Conservation (phyloP, 2,888 invertebrate species). For the Tetranychus truncatus region DNA sequence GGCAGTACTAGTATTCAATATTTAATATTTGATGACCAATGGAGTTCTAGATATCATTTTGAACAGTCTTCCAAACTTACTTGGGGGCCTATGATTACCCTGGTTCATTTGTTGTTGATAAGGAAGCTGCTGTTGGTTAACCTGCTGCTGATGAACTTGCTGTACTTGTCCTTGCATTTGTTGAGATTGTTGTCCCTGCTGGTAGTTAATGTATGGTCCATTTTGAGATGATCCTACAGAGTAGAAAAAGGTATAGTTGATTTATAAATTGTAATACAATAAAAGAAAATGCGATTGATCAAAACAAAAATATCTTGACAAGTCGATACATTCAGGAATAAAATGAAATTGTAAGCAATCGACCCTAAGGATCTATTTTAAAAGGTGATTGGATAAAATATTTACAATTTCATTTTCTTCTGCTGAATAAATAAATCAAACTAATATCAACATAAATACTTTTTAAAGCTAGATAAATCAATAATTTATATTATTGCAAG, state of each 20-base stretch:
- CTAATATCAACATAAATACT: too few species aligned
- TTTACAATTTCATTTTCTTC: too few species aligned
- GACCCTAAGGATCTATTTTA: too few species aligned
- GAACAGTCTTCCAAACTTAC: background rate
- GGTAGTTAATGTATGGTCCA: background rate
- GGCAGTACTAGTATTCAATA: too few species aligned
- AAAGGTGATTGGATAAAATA: too few species aligned
- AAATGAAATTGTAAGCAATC: too few species aligned
- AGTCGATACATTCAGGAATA: too few species aligned
- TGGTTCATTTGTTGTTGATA: background rate
- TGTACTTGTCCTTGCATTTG: background rate
- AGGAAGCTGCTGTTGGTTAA: conserved; percentile 22
- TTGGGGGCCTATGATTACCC: background rate
- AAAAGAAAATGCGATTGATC: background rate
- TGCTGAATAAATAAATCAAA: too few species aligned
- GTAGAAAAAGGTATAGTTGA: background rate
- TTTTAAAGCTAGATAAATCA: too few species aligned
- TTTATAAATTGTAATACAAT: background rate
- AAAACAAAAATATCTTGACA: background rate
- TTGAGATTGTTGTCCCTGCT: background rate
- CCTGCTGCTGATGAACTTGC: background rate
- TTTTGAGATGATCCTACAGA: background rate
- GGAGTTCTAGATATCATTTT: background rate
- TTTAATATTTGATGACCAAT: background rate
- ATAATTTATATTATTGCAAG: too few species aligned